Conservation (phyloP, 2,888 invertebrate genomes). For the Andrena camellia region DNA sequence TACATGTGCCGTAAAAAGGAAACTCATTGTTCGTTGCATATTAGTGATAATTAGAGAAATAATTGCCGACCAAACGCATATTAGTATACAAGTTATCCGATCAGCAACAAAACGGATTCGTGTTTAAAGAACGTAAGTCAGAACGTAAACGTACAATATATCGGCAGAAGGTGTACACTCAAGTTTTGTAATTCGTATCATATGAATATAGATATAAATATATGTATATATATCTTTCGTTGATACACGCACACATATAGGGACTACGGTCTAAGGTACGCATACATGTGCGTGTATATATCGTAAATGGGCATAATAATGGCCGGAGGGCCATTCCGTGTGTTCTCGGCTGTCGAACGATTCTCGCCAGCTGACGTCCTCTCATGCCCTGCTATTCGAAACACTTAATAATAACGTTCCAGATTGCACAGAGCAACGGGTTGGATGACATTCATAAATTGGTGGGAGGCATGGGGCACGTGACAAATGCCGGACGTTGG, state of each 20-base stretch:
- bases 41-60: constrained; percentile 82
- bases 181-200: constrained; percentile 72
- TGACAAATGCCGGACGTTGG: neutral
- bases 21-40: constrained; percentile 86
- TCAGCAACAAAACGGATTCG: constrained; percentile 81
- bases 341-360: constrained; percentile 24
- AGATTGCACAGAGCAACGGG: neutral
- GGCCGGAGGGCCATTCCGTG: constrained; percentile 61
- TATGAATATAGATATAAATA: constrained; percentile 40
- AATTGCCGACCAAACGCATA: constrained; percentile 80
- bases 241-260: constrained; percentile 23
- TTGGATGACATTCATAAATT: neutral
- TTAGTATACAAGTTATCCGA: constrained; percentile 80
- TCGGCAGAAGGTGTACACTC: constrained; percentile 84
- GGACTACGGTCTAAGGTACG: neutral
- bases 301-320: constrained; percentile 56
- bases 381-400: neutral
- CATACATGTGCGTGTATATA: constrained; percentile 30
- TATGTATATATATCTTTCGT: constrained; percentile 38
- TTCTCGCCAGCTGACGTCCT: neutral
- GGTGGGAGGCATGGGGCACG: neutral
- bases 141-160: constrained; percentile 82
- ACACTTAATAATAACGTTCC: neutral
- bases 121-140: constrained; percentile 82
- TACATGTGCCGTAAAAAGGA: constrained; percentile 88